Percentiles rank a stretch among this genome's conserved stretches.
Conservation (phyloP, 2,797 vertebrate genomes). For the Mus minutoides region DNA sequence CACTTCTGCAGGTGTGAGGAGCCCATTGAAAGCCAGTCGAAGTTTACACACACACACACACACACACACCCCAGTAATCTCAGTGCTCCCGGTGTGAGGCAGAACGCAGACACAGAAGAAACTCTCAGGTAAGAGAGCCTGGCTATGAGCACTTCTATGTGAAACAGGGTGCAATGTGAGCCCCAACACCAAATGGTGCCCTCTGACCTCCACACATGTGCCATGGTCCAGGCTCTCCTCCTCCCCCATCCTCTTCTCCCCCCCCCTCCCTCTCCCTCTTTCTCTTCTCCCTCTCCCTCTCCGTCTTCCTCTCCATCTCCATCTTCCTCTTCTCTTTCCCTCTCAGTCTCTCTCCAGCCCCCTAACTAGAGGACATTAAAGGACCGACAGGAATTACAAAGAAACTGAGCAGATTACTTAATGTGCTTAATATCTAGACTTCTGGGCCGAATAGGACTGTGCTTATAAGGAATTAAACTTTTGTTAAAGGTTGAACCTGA, state of each 20-base stretch:
- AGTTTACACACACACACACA: too few species aligned
- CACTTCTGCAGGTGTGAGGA: not conserved
- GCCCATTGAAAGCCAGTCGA: not conserved
- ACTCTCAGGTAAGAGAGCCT: not conserved
- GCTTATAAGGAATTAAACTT: not conserved
- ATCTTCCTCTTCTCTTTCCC: too few species aligned
- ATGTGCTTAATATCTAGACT: not conserved
- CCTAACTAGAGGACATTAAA: not conserved
- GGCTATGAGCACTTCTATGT: not conserved
- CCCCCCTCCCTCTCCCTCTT: too few species aligned
- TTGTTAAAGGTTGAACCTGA: not conserved
- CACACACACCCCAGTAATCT: not conserved
- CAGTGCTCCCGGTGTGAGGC: not conserved
- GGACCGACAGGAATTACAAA: not conserved
- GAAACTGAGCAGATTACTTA: not conserved
- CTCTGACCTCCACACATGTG: not conserved
- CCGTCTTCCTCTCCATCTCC: fast-evolving
- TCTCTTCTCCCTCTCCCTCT: fast-evolving
- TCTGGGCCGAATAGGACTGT: not conserved
- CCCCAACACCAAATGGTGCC: too few species aligned
- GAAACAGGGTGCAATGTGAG: not conserved
- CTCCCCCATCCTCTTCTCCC: not conserved
- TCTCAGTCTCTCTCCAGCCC: not conserved
- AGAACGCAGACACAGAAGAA: not conserved
- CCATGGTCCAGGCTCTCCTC: not conserved